phyloP scores from a whole-genome alignment of 2,113 vertebrate genomes.

The Myocastor coypus region DNA sequence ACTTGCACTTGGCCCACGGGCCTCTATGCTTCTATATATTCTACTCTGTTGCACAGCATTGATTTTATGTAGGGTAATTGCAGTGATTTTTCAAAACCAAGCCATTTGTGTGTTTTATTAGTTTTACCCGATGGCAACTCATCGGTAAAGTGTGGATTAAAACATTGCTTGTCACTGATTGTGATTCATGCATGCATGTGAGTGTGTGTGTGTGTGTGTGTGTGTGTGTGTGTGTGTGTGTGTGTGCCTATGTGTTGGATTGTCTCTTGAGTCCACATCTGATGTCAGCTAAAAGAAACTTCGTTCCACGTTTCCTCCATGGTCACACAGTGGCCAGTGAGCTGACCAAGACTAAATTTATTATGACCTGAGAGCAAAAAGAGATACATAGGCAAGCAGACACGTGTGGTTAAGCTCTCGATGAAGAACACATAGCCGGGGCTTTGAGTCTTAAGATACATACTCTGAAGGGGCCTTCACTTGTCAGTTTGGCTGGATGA shows the following conservation, averaged over 20 bases:
- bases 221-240: too few relatives aligned
- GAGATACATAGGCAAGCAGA: neutral
- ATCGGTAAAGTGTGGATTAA: neutral
- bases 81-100: neutral
- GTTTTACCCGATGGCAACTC: neutral
- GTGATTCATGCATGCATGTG: neutral
- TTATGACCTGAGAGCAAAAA: neutral
- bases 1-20: neutral
- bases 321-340: neutral
- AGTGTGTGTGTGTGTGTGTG: too few relatives aligned
- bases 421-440: neutral
- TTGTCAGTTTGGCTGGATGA: neutral
- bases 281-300: neutral
- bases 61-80: neutral
- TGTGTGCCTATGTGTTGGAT: neutral
- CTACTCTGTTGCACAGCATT: neutral
- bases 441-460: neutral
- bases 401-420: neutral
- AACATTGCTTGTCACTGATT: neutral
- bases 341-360: neutral
- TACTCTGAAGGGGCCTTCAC: neutral
- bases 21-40: neutral
- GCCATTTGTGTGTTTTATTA: neutral
- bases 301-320: neutral
- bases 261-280: neutral